phyloP scores from a whole-genome alignment of 2,888 invertebrate species.

The Nymphalis polychloros region DNA sequence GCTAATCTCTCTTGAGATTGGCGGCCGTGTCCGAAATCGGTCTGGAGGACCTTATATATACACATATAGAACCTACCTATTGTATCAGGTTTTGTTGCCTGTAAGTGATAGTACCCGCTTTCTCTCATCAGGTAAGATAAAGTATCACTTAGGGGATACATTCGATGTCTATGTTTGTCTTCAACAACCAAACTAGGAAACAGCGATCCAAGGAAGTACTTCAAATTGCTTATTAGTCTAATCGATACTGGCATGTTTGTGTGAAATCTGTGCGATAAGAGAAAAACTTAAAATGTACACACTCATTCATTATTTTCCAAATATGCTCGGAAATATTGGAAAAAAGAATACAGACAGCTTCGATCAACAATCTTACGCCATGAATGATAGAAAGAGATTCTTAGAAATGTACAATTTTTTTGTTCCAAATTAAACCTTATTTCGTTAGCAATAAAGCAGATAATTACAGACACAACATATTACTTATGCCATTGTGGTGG shows the following conservation, averaged over 20 bases:
- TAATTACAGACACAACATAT: too few relatives aligned
- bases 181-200: slow-evolving; percentile 77
- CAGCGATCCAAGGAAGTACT: slow-evolving; percentile 71
- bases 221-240: slow-evolving; percentile 55
- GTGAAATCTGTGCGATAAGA: slow-evolving; percentile 82
- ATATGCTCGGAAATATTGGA: too few relatives aligned
- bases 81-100: slow-evolving; percentile 92
- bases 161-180: slow-evolving; percentile 62
- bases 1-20: too few relatives aligned
- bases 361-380: too few relatives aligned
- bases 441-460: too few relatives aligned
- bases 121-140: slow-evolving; percentile 67
- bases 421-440: too few relatives aligned
- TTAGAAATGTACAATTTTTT: too few relatives aligned
- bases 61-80: slow-evolving; percentile 78
- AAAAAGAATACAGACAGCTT: too few relatives aligned
- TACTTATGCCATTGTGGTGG: too few relatives aligned
- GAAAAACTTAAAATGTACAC: not conserved
- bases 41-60: too few relatives aligned
- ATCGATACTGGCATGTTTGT: slow-evolving; percentile 83
- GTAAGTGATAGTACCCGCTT: slow-evolving; percentile 86
- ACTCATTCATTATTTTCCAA: not conserved
- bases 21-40: too few relatives aligned
- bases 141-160: slow-evolving; percentile 76
- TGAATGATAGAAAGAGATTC: too few relatives aligned